These are phyloP conservation scores for Florisuga fusca DNA, from an alignment of 2,797 vertebrate genomes.

Conservation along the genomic window DNA sequence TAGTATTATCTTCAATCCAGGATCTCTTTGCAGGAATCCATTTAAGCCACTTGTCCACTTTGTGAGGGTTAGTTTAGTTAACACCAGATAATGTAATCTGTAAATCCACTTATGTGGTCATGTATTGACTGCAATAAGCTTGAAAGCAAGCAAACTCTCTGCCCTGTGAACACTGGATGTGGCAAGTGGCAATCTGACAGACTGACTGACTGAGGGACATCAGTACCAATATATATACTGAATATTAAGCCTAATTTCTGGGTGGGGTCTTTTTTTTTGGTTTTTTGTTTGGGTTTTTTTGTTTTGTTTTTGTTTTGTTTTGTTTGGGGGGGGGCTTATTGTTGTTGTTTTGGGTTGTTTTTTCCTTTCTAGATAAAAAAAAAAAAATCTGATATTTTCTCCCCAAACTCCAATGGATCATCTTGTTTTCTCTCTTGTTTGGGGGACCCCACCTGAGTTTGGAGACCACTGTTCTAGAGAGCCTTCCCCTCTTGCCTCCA, in stretches of 20 bases:
- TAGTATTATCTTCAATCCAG: background rate
- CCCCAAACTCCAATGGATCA: background rate
- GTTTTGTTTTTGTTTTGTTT: too few relatives aligned
- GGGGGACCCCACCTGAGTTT: fast-evolving
- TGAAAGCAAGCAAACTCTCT: background rate
- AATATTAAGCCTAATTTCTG: background rate
- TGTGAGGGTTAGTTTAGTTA: background rate
- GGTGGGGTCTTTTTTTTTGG: too few relatives aligned
- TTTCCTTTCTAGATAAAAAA: background rate
- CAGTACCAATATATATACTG: background rate
- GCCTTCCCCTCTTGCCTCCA: background rate
- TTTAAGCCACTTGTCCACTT: background rate
- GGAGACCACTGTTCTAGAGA: background rate
- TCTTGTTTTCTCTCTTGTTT: background rate
- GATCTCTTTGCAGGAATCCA: background rate
- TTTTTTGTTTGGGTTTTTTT: too few relatives aligned
- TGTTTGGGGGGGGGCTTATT: too few relatives aligned
- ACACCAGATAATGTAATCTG: background rate
- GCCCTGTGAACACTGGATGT: fast-evolving
- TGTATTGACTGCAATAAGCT: background rate
- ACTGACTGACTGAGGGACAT: fast-evolving
- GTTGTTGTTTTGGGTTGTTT: background rate
- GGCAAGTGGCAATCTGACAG: background rate
- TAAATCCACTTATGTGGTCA: background rate
- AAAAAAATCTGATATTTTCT: background rate